These are phyloP conservation scores for Sebastes variabilis DNA, from an alignment of 2,797 vertebrate genomes.

Conservation along the genomic window DNA sequence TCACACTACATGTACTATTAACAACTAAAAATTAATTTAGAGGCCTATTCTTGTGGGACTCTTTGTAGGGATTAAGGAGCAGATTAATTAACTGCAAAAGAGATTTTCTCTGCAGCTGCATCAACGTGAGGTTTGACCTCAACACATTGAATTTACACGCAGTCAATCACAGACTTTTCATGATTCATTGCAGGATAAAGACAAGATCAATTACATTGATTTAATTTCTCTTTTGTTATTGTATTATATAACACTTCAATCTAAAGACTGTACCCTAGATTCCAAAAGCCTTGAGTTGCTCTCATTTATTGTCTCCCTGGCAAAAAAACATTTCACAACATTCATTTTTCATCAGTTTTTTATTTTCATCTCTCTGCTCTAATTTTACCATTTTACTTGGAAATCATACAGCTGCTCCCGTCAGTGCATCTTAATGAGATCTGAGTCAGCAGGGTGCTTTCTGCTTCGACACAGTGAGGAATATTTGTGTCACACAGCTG, in stretches of 20 bases:
- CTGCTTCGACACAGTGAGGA: conserved; percentile 37
- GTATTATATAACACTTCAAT: neutral
- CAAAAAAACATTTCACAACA: conserved; percentile 30
- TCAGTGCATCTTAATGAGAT: conserved; percentile 64
- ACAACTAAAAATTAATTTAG: neutral
- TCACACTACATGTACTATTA: neutral
- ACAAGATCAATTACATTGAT: neutral
- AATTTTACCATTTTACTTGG: conserved; percentile 55
- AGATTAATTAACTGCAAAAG: neutral
- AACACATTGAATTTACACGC: neutral
- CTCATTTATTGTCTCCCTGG: conserved; percentile 29
- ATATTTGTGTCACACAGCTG: conserved; percentile 60
- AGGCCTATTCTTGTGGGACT: neutral
- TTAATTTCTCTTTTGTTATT: neutral
- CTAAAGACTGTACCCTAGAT: neutral
- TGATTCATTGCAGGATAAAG: neutral
- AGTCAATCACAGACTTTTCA: neutral
- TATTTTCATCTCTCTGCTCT: conserved; percentile 26
- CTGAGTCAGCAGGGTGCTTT: conserved; percentile 66
- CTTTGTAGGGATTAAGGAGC: neutral
- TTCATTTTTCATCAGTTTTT: conserved; percentile 29
- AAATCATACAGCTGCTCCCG: conserved; percentile 47
- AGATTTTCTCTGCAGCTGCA: conserved; percentile 1
- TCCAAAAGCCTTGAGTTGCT: neutral
- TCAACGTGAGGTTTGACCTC: neutral